A percentile compares a stretch with the other conserved stretches of the same genome.
Conservation (phyloP, 2,888 invertebrate genomes). For the Heliothis peltigera region DNA sequence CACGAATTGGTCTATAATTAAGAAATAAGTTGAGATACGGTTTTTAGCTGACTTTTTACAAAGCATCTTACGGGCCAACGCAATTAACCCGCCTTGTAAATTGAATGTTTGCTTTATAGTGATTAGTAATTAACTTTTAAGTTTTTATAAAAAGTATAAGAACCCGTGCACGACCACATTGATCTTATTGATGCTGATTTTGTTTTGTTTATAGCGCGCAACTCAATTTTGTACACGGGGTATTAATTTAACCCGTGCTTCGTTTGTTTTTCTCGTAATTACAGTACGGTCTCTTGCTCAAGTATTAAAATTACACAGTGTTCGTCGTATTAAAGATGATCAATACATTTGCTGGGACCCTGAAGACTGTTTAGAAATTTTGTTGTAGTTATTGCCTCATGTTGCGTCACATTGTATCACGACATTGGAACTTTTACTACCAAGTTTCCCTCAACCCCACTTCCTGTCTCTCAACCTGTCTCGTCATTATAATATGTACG, state of each 20-base stretch:
- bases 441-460: no score
- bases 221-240: conserved; percentile 77
- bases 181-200: conserved; percentile 80
- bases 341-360: conserved; percentile 25
- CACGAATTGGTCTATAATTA: conserved; percentile 90
- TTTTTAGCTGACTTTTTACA: conserved; percentile 88
- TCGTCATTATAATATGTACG: no score
- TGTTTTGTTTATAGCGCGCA: conserved; percentile 77
- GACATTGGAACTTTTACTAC: no score
- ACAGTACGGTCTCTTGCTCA: conserved; percentile 47
- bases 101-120: conserved; percentile 90
- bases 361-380: conserved; percentile 28
- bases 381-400: conserved; percentile 3
- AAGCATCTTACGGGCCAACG: conserved; percentile 83
- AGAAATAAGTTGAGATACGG: conserved; percentile 89
- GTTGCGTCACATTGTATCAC: not conserved
- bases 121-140: conserved; percentile 88
- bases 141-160: conserved; percentile 82
- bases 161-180: conserved; percentile 77
- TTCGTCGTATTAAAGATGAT: conserved; percentile 45
- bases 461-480: no score
- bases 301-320: conserved; percentile 50
- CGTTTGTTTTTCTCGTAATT: conserved; percentile 61
- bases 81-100: conserved; percentile 90
- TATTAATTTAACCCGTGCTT: conserved; percentile 73